Conservation (phyloP, 2,113 vertebrate species). For the Rhadina sibilatrix region DNA sequence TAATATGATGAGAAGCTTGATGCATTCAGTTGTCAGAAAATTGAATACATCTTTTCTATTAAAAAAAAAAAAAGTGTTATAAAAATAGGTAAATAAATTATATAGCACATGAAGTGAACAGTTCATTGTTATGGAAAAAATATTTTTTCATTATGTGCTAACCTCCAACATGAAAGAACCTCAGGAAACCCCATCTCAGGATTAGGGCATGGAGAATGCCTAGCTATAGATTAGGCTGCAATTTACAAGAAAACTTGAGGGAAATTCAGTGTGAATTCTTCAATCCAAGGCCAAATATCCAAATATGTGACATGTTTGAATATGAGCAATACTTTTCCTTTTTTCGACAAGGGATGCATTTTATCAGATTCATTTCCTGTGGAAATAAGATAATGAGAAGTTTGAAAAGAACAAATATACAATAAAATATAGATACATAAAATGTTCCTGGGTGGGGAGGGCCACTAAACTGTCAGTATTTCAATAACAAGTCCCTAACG, state of each 20-base stretch:
- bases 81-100: not conserved
- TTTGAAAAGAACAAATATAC: not conserved
- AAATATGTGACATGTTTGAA: not conserved
- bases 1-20: constrained; percentile 59
- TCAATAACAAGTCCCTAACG: rapidly evolving
- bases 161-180: not conserved
- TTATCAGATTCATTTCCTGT: not conserved
- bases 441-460: rapidly evolving
- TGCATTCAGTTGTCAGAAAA: not conserved
- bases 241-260: not conserved
- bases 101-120: not conserved
- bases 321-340: not conserved
- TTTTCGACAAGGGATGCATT: not conserved
- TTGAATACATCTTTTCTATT: not conserved
- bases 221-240: not conserved
- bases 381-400: not conserved
- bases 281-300: not conserved
- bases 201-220: not conserved
- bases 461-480: not conserved
- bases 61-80: not conserved
- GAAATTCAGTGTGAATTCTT: not conserved
- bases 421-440: not conserved
- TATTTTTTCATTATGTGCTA: not conserved
- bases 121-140: not conserved
- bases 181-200: not conserved